Percentiles rank a stretch among this genome's conserved stretches.
These are phyloP conservation scores for Champsocephalus esox DNA, from an alignment of 2,797 vertebrate genomes.

Conservation along the genomic window DNA sequence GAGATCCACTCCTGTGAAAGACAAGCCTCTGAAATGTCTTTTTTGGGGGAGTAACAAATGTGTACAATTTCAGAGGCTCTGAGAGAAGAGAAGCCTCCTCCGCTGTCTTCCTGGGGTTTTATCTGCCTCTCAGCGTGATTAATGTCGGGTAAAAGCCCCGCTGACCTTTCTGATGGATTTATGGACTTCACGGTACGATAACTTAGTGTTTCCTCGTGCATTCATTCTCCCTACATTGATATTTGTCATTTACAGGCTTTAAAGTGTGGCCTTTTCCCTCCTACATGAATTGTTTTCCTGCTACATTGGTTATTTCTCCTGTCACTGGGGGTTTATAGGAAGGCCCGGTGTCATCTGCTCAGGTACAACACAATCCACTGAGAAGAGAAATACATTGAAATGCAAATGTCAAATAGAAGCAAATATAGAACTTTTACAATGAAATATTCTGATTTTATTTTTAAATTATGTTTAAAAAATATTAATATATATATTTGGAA, in stretches of 20 bases:
- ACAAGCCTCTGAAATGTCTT: slow-evolving; percentile 54
- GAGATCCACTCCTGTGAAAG: slow-evolving; percentile 48
- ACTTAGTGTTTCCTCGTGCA: slow-evolving; percentile 74
- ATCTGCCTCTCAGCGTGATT: slow-evolving; percentile 76
- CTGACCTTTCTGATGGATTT: slow-evolving; percentile 84
- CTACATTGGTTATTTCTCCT: slow-evolving; percentile 65
- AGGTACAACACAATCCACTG: slow-evolving; percentile 20
- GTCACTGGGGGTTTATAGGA: slow-evolving; percentile 18
- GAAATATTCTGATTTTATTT: too few species aligned
- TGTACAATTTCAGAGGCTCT: slow-evolving; percentile 68
- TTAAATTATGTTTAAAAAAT: too few species aligned
- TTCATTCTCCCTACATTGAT: slow-evolving; percentile 75
- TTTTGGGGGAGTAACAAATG: slow-evolving; percentile 55
- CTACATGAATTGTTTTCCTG: slow-evolving; percentile 45
- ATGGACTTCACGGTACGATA: slow-evolving; percentile 82
- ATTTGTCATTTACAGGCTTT: slow-evolving; percentile 77
- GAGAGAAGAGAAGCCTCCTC: slow-evolving; percentile 47
- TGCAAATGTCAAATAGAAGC: too few species aligned
- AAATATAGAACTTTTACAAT: too few species aligned
- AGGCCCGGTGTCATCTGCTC: slow-evolving; percentile 28
- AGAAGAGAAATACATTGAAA: not conserved
- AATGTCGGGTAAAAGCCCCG: slow-evolving; percentile 75
- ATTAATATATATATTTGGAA: too few species aligned
- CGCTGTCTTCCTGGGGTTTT: slow-evolving; percentile 55
- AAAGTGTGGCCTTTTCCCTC: slow-evolving; percentile 57